Evolutionary conservation across 2,113 vertebrate species (phyloP).

Genomic region (Sturnira hondurensis): DNA sequence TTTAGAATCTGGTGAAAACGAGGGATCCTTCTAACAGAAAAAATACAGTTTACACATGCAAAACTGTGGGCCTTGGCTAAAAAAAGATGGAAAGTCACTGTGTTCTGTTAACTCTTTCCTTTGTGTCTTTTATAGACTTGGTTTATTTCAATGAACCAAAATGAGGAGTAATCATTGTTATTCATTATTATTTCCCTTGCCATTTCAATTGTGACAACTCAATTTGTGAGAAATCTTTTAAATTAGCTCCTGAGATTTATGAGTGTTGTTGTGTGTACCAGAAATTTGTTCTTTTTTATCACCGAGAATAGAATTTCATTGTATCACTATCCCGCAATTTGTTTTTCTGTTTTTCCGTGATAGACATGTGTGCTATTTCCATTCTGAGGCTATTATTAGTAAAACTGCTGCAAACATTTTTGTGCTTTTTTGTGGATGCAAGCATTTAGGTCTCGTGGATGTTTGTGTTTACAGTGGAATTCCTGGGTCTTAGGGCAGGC

Average conservation of each 20-base stretch:
- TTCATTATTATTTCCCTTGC: not conserved
- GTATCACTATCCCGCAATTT: not conserved
- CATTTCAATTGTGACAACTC: not conserved
- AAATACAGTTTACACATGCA: not conserved
- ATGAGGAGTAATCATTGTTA: not conserved
- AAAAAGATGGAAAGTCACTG: not conserved
- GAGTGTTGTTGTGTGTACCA: not conserved
- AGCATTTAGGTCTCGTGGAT: too few relatives aligned
- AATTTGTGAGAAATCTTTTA: not conserved
- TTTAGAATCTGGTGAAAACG: not conserved
- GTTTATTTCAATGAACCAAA: not conserved
- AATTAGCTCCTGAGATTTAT: not conserved
- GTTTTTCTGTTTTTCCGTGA: not conserved
- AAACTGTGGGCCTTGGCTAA: not conserved
- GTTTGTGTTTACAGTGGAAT: not conserved
- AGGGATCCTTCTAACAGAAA: not conserved
- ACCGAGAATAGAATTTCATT: not conserved
- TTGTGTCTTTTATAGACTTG: not conserved
- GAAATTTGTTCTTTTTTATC: not conserved
- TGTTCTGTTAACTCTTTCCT: not conserved
- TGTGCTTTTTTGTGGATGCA: not conserved
- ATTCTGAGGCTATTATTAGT: not conserved
- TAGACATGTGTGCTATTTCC: not conserved
- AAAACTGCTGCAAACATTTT: not conserved
- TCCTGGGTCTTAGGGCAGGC: not conserved